Base-by-base conservation (phyloP, 2,113 vertebrate species). In the Brachirus orientalis region DNA sequence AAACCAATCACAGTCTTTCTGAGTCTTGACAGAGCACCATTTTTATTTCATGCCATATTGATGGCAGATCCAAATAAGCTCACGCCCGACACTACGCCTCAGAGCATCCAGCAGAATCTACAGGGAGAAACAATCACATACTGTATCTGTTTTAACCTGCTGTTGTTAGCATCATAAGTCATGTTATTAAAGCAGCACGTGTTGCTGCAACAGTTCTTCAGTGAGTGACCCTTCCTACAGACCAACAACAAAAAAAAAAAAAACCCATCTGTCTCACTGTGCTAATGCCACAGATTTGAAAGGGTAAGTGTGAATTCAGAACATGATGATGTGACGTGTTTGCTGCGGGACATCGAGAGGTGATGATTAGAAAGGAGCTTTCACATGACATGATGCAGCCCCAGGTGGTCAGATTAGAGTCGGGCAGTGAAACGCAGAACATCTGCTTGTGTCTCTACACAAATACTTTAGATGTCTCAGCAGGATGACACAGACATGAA, bases 11-110 rank as follows among this genome's bases (percentile, higher is more conserved):
- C 43, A 40, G 48, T 28, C 28, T 28, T 28, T 28, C 59, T 72
- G 37, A 56, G 67, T 57, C 48, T 67, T 14, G 1, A 48, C 52
- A 70, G 51, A 19, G 14, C 58, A 3, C 47, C 7, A 35, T 57
- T 76, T n/a, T 79, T 66, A 28, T 28, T 28, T 28, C n/a, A n/a
- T n/a, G n/a, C 61, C 77, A 84, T 84, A 75, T 76, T 72, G 72
- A 19, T 53, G 19, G 57, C 80, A 81, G 79, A 83, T 63, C 54
- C 52, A 68, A 53, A 17, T 10, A 60, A 63, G 33, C 16, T 35
- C 4, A 53, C 63, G 40, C 33, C 0, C 11, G 69, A 69, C 17
- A 2, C 36, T 53, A 10, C 18, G 36, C 40, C n/a, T 18, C 45
- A 38, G 54, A 10, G 41, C 28, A 51, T 62, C 14, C 69, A 61